Evolutionary conservation across 2,797 vertebrate genomes (phyloP), one percentile per base, ranked within the genome.

Genomic region (Dipus sagitta): DNA sequence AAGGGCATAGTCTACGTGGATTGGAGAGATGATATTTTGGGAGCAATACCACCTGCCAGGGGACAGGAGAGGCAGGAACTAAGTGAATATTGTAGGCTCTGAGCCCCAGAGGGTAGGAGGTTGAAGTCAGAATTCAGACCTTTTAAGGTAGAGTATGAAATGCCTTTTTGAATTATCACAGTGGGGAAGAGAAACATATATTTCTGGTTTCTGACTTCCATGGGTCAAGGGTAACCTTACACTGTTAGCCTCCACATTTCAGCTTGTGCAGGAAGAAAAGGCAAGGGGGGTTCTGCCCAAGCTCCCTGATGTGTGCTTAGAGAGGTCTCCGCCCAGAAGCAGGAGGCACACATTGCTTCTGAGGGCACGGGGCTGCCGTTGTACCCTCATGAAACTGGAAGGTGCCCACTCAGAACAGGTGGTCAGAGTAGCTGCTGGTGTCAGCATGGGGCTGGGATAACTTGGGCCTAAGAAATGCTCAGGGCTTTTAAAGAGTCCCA

Each of bases 131-230:
- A 81, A 88, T 68, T 38, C 58, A 65, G 38, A 78, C 21, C 18
- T 92, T 47, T 83, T 47, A 71, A 93, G 54, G 64, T 42, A 21
- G 11, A 20, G 58, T 28, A 23, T 38, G 32, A 79, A 58, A 64
- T 4, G 14, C 79, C 47, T 4, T 64, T 12, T 74, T 76, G 26
- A 58, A 58, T 58, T 58, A 58, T 58, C 14, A 21, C 20, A 10
- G 15, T 18, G 28, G 17, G 42, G n/a, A 10, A 38, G 20, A 70
- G 74, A 90, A 80, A 52, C 15, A 17, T 68, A 75, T 70, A 26
- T 23, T 2, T 18, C n/a, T 74, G 67, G 2, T 3, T 32, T 3
- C 17, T n/a, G 26, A 21, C 5, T 0, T 20, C 12, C 3, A 2
- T 23, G n/a, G 38, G 13, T 62, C 54, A 58, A 58, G 54, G 54